Evolutionary conservation across 2,797 vertebrate genomes (phyloP).

Genomic region (Xerus rutilus): DNA sequence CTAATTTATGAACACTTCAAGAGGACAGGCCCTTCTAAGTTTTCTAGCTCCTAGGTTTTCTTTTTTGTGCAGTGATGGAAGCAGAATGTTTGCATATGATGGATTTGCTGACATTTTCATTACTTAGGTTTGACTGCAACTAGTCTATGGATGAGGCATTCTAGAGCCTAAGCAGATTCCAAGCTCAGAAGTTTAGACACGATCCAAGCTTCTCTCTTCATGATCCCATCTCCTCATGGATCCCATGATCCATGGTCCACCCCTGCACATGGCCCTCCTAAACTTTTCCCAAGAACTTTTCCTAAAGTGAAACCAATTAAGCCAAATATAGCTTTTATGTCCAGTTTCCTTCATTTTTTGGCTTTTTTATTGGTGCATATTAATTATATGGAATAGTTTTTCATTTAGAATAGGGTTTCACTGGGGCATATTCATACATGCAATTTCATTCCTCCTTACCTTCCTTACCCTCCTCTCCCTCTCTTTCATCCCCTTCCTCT

Average conservation of each 20-base stretch:
- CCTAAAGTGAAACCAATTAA: neutral
- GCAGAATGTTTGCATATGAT: rapidly evolving
- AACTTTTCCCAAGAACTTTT: neutral
- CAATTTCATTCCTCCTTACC: no score
- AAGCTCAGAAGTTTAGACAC: neutral
- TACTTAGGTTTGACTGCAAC: neutral
- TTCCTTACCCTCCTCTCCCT: no score
- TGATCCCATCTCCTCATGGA: no score
- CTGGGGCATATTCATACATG: no score
- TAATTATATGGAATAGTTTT: no score
- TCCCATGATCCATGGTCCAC: no score
- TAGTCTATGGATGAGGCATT: neutral
- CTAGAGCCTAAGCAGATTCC: neutral
- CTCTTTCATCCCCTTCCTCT: no score
- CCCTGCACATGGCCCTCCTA: neutral
- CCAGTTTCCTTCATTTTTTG: neutral
- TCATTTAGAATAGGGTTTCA: no score
- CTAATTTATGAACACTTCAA: neutral
- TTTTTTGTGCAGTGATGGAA: neutral
- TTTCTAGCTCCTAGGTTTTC: neutral
- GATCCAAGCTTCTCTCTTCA: neutral
- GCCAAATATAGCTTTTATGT: neutral
- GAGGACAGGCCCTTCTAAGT: neutral
- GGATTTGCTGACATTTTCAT: neutral
- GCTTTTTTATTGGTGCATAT: neutral